These are phyloP conservation scores for Epinephelus moara DNA, from an alignment of 2,113 vertebrate genomes.

Conservation along the genomic window DNA sequence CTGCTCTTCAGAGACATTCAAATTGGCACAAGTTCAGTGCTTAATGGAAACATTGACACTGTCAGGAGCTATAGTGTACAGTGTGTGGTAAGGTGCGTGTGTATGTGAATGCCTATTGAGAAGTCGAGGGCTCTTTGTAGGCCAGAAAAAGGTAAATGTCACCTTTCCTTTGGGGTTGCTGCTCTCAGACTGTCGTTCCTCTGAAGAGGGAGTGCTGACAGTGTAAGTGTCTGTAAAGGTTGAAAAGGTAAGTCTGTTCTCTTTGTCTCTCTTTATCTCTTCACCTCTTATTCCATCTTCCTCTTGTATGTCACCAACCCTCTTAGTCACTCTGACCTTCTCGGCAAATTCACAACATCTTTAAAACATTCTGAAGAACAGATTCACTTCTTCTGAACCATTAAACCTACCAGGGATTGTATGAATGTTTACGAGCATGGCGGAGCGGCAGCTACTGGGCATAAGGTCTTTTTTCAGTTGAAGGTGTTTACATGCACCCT, in stretches of 20 bases:
- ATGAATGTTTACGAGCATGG: slow-evolving; percentile 10
- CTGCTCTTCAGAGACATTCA: slow-evolving; percentile 25
- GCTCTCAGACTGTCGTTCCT: slow-evolving; percentile 22
- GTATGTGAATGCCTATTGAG: background rate
- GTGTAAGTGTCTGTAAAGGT: slow-evolving; percentile 46
- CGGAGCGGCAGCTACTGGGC: background rate
- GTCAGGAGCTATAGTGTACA: slow-evolving; percentile 30
- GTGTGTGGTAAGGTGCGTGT: background rate
- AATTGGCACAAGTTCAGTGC: slow-evolving; percentile 13
- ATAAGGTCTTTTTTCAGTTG: background rate
- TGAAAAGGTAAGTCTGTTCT: slow-evolving; percentile 35
- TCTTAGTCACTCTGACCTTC: slow-evolving; percentile 24
- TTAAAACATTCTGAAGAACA: slow-evolving; percentile 14
- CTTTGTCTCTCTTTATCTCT: slow-evolving; percentile 60
- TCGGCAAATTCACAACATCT: slow-evolving; percentile 1
- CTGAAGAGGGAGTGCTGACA: slow-evolving; percentile 19
- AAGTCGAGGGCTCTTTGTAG: slow-evolving; percentile 34
- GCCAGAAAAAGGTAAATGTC: slow-evolving; percentile 59
- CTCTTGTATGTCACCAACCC: slow-evolving; percentile 13
- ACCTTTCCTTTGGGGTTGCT: slow-evolving; percentile 51
- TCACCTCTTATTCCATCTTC: slow-evolving; percentile 37
- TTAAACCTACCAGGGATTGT: background rate
- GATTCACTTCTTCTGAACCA: background rate
- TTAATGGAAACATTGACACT: slow-evolving; percentile 44
- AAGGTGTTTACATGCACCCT: slow-evolving; percentile 6